Percentiles rank a stretch among this genome's conserved stretches.
Conservation (phyloP, 2,888 invertebrate species). For the Onthophagus sagittarius region DNA sequence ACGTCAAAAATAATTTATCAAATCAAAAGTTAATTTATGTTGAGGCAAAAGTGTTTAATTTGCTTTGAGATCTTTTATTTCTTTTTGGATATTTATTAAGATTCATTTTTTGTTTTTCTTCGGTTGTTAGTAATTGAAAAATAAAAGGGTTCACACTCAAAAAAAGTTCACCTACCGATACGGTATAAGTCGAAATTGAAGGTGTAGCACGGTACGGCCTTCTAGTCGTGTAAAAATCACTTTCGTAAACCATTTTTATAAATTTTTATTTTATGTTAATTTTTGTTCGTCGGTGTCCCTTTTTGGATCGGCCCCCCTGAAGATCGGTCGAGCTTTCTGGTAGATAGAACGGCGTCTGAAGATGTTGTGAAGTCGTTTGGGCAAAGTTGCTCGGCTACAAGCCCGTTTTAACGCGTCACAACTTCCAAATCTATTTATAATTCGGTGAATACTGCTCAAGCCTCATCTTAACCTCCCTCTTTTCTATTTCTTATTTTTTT, state of each 20-base stretch:
- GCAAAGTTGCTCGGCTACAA: conserved; percentile 28
- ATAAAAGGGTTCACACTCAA: not conserved
- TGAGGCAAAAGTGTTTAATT: no score
- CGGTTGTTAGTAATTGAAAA: conserved; percentile 26
- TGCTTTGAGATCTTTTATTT: no score
- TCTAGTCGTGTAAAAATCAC: conserved; percentile 87
- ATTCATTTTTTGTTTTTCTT: conserved; percentile 6
- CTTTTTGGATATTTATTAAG: not conserved
- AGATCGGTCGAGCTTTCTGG: conserved; percentile 19
- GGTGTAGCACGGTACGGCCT: conserved; percentile 74
- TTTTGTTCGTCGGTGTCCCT: conserved; percentile 7
- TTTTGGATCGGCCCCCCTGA: conserved; percentile 14
- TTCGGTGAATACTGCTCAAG: conserved; percentile 5
- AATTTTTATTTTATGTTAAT: conserved; percentile 38
- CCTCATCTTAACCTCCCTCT: not conserved
- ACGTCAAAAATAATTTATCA: conserved; percentile 11
- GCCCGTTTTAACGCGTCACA: conserved; percentile 39
- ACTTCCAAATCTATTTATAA: conserved; percentile 4
- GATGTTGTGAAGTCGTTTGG: conserved; percentile 43
- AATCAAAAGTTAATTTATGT: not conserved
- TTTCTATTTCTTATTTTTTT: conserved; percentile 1
- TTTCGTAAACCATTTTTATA: conserved; percentile 79
- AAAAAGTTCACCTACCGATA: conserved; percentile 70
- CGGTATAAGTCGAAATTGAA: conserved; percentile 66
- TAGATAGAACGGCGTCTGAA: conserved; percentile 36